These are phyloP conservation scores for Hyposoter didymator DNA, from an alignment of 2,888 invertebrate genomes.

Conservation along the genomic window DNA sequence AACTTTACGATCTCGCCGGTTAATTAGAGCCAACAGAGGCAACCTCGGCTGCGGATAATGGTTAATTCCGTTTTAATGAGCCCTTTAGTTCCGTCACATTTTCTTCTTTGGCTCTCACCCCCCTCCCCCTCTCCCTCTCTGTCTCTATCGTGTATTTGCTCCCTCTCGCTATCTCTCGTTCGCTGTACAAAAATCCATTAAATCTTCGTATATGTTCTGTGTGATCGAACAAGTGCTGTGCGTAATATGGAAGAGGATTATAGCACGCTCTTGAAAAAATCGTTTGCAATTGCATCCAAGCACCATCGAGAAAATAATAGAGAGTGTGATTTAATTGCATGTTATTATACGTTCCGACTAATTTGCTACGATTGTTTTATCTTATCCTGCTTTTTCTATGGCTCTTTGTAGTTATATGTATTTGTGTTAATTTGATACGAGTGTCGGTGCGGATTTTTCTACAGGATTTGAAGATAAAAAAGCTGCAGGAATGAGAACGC, in stretches of 20 bases:
- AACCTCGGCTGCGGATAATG: slow-evolving; percentile 72
- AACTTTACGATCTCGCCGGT: slow-evolving; percentile 71
- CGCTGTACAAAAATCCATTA: slow-evolving; percentile 55
- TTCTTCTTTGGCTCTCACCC: slow-evolving; percentile 52
- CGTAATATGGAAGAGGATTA: slow-evolving; percentile 14
- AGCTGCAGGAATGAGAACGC: not conserved
- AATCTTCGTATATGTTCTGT: slow-evolving; percentile 47
- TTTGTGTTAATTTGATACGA: not conserved
- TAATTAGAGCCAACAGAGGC: slow-evolving; percentile 71
- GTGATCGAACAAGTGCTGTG: slow-evolving; percentile 45
- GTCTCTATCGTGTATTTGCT: slow-evolving; percentile 22
- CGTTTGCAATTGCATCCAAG: slow-evolving; percentile 5
- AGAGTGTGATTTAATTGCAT: slow-evolving; percentile 7
- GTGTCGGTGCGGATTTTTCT: not conserved
- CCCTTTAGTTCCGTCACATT: slow-evolving; percentile 70
- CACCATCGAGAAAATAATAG: slow-evolving; percentile 24
- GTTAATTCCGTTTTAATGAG: slow-evolving; percentile 71
- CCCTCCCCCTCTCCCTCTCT: slow-evolving; percentile 28
- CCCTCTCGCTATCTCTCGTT: slow-evolving; percentile 7
- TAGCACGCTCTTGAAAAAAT: slow-evolving; percentile 3
- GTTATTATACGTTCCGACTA: slow-evolving; percentile 4
- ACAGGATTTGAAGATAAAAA: not conserved
- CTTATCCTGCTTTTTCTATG: not conserved
- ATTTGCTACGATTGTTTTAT: slow-evolving; percentile 13
- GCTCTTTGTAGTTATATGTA: not conserved